Evolutionary conservation across 37 sponge, comb jelly and placozoan genomes (phyloP).

Genomic region (Haliclona indistincta): DNA sequence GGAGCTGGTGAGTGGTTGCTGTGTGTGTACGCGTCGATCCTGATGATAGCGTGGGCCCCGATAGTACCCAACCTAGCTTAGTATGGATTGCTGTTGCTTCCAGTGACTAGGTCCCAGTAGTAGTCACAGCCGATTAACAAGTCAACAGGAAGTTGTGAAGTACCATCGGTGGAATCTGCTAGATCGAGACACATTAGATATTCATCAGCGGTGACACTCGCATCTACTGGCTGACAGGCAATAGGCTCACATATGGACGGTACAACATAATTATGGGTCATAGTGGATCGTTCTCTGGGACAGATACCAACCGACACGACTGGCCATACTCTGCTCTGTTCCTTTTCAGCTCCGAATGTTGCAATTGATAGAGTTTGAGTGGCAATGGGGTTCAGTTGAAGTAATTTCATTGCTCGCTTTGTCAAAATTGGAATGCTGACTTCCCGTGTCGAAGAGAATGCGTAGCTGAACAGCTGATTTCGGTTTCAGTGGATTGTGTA

Average conservation of each 20-base stretch:
- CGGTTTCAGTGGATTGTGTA: conserved; percentile 10
- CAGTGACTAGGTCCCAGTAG: conserved; percentile 45
- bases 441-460: conserved; percentile 29
- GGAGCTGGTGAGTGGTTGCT: conserved; percentile 22
- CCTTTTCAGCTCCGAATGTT: conserved; percentile 31
- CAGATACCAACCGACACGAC: conserved; percentile 25
- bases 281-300: conserved; percentile 11
- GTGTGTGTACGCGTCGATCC: not conserved
- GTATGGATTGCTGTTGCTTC: conserved; percentile 3
- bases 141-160: conserved; percentile 7
- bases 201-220: not conserved
- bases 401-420: not conserved
- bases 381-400: not conserved
- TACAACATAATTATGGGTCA: conserved; percentile 9
- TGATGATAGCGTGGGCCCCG: conserved; percentile 7
- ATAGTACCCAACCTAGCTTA: conserved; percentile 15
- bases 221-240: conserved; percentile 9
- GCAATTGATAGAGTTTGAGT: conserved; percentile 19
- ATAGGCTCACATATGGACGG: conserved; percentile 38
- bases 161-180: conserved; percentile 23
- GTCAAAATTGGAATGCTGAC: conserved; percentile 27
- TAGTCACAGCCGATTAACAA: conserved; percentile 35
- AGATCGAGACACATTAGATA: conserved; percentile 22
- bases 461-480: not conserved
- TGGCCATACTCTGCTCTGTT: conserved; percentile 33